These are phyloP conservation scores for Hippopotamyrus pictus DNA, from an alignment of 2,797 vertebrate genomes.

Conservation along the genomic window DNA sequence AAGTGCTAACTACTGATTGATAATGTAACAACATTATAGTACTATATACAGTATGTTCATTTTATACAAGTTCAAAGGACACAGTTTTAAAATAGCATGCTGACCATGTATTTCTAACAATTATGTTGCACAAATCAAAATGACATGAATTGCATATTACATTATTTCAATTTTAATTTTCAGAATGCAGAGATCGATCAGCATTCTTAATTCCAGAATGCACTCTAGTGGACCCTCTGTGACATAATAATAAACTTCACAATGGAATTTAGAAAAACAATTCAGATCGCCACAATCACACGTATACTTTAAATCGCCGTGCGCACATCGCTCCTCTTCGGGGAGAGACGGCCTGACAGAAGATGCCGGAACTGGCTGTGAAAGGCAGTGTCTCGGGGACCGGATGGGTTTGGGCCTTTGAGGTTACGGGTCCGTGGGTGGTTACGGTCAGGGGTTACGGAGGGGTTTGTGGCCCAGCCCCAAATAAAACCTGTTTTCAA, in stretches of 20 bases:
- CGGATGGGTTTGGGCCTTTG: neutral
- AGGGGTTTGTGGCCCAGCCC: neutral
- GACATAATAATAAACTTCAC: neutral
- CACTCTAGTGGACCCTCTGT: neutral
- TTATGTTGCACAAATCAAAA: neutral
- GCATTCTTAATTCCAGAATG: neutral
- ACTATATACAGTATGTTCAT: neutral
- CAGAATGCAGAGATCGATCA: neutral
- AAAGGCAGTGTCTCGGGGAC: neutral
- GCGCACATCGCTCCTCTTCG: neutral
- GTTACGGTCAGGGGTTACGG: neutral
- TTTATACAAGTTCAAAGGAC: neutral
- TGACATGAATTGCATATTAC: neutral
- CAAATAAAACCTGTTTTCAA: neutral
- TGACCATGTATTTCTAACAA: neutral
- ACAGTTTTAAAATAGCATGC: neutral
- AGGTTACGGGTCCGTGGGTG: neutral
- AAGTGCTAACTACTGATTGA: neutral
- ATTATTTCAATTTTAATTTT: neutral
- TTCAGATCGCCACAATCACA: neutral
- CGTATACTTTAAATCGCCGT: neutral
- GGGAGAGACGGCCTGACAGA: neutral
- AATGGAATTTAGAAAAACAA: neutral
- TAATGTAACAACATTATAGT: neutral
- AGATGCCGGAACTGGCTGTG: neutral